Percentiles rank a stretch among this genome's conserved stretches.
phyloP scores from a whole-genome alignment of 2,888 invertebrate genomes.

The Cheilosia soror region DNA sequence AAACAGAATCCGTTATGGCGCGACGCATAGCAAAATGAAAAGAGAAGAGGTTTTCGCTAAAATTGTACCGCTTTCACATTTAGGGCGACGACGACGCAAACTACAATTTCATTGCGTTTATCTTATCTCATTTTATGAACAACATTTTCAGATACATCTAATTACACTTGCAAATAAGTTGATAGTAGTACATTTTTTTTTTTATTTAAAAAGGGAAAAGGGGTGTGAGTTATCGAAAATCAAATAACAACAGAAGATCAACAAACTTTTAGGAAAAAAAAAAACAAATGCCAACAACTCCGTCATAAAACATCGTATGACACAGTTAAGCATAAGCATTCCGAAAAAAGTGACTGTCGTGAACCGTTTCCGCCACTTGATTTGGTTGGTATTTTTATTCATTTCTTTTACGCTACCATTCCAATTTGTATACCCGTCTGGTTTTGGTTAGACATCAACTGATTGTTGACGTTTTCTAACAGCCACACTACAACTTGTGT shows the following conservation, averaged over 20 bases:
- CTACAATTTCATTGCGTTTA: neutral
- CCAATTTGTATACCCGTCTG: no score
- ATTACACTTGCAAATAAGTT: constrained; percentile 12
- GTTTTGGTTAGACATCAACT: neutral
- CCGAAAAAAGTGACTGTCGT: constrained; percentile 9
- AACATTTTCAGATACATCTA: neutral
- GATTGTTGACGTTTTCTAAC: constrained; percentile 13
- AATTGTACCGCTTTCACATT: constrained; percentile 69
- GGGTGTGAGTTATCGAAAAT: neutral
- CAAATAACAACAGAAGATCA: constrained; percentile 49
- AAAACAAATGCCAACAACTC: constrained; percentile 25
- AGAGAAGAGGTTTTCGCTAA: constrained; percentile 41
- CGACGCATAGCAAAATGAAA: neutral
- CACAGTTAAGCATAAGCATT: constrained; percentile 52
- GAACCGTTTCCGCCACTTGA: neutral
- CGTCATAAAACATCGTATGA: constrained; percentile 45
- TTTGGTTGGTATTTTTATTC: neutral
- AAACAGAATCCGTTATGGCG: constrained; percentile 19
- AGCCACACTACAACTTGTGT: no score
- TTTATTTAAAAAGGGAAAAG: constrained; percentile 6
- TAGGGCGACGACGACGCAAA: neutral
- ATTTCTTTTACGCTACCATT: no score
- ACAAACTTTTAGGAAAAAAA: constrained; percentile 41
- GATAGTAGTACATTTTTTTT: neutral
- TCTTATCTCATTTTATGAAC: constrained; percentile 7